These are phyloP conservation scores for Eucriotettix oculatus DNA, from an alignment of 2,888 invertebrate species.

Conservation along the genomic window DNA sequence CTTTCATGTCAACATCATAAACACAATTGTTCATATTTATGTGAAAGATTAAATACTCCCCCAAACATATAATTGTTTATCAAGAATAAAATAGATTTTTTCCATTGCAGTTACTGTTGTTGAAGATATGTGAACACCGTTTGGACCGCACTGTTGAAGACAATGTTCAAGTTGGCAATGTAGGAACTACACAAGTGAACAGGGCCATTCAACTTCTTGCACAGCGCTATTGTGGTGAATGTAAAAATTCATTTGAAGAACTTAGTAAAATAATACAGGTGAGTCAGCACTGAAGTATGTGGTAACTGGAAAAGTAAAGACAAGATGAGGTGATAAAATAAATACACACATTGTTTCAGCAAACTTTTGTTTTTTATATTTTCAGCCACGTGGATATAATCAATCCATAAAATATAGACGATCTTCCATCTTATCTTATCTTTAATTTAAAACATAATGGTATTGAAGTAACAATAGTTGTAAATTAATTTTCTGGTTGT, in stretches of 20 bases:
- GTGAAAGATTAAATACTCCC: neutral
- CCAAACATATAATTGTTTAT: neutral
- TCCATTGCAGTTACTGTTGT: constrained; percentile 42
- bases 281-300: constrained; percentile 2
- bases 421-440: too few relatives aligned
- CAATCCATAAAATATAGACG: too few relatives aligned
- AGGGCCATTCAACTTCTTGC: constrained; percentile 86
- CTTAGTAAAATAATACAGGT: constrained; percentile 47
- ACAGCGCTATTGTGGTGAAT: constrained; percentile 89
- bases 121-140: constrained; percentile 78
- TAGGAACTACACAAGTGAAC: constrained; percentile 56
- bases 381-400: neutral
- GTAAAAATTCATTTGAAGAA: constrained; percentile 88
- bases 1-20: neutral
- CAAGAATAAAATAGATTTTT: neutral
- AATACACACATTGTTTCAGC: neutral
- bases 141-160: constrained; percentile 46
- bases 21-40: neutral
- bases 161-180: constrained; percentile 25
- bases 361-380: neutral
- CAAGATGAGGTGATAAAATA: neutral
- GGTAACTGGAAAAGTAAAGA: neutral
- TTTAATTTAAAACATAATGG: too few relatives aligned
- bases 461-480: too few relatives aligned
- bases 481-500: too few relatives aligned